phyloP scores from a whole-genome alignment of 64 coral and sea anemone species.

The Platygyra sinensis region DNA sequence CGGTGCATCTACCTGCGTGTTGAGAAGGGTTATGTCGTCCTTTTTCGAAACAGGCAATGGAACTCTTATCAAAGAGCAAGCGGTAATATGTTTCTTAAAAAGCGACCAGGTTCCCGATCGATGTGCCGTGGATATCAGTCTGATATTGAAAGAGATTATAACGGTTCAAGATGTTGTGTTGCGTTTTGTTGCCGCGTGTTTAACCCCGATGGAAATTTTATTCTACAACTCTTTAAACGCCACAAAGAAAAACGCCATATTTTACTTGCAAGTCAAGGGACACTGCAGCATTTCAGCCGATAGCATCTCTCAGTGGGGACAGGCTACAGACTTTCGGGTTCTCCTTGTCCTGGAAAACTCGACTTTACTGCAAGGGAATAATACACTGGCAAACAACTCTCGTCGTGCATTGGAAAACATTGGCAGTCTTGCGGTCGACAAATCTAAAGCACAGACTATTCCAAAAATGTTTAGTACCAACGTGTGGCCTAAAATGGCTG shows the following conservation, averaged over 20 bases:
- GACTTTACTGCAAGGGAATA: not conserved
- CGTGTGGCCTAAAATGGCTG: conserved; percentile 69
- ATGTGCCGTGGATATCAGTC: not conserved
- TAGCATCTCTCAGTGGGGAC: not conserved
- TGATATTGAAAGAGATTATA: not conserved
- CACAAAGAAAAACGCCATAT: conserved; percentile 54
- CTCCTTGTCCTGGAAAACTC: not conserved
- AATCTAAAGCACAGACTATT: not conserved
- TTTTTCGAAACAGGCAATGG: not conserved
- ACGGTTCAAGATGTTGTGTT: not conserved
- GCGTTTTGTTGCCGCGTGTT: not conserved
- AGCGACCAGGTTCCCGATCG: not conserved
- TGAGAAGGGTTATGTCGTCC: not conserved
- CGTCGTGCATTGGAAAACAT: conserved; percentile 7
- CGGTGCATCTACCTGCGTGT: not conserved
- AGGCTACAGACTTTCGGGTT: conserved; percentile 53
- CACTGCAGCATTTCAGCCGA: conserved; percentile 24
- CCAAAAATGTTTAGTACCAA: conserved; percentile 23
- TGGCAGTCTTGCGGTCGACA: conserved; percentile 9
- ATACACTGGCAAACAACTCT: not conserved
- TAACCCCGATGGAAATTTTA: not conserved
- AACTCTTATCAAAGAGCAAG: not conserved
- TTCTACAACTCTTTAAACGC: conserved; percentile 39
- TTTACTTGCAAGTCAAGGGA: not conserved
- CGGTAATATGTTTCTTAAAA: not conserved